Evolutionary conservation across 2,888 invertebrate species (phyloP), one percentile per base, ranked within the genome.

Genomic region (Neoitamus cyanurus): DNA sequence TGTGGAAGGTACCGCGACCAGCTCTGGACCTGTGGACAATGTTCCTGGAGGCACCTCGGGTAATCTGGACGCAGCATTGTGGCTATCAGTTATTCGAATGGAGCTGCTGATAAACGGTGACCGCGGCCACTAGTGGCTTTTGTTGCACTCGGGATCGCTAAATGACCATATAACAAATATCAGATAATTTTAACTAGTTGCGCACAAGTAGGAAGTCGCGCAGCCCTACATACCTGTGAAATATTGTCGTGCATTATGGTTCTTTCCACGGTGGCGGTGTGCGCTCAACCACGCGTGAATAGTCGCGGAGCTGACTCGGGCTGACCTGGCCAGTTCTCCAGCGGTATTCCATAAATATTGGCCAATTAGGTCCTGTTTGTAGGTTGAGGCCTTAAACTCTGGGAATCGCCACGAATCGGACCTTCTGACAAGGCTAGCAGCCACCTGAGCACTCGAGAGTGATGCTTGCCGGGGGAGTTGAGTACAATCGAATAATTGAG

Each of bases 91-190:
- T 28, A 46, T 77, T 31, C 28, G 20, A 69, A 80, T 80, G 80
- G 58, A 31, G 48, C 20, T 20, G 7, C 42, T 83, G 72, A 83
- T 83, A 83, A 83, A 72, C 83, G 70, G 7, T 72, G 72, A 83
- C 72, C 48, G 72, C 36, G 31, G 83, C 48, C 83, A 30, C 42
- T 42, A 42, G 83, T 83, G 83, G 69, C 68, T 83, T 83, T 83
- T 83, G 84, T 86, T 86, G 70, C 77, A 83, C 85, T 84, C 84
- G 83, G 84, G 20, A 31, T 83, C 84, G 36, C 82, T 86, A 86
- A 86, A 86, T 86, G 86, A 86, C 86, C 86, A 85, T 86, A 86
- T 80, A 86, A 86, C 86, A 86, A 84, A 86, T 84, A 86, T 86
- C 84, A 84, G 86, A 86, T 86, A 86, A 86, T 86, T 84, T 86